Percentiles rank a stretch among this genome's conserved stretches.
Conservation (phyloP, 2,888 invertebrate species). For the Nowickia ferox region DNA sequence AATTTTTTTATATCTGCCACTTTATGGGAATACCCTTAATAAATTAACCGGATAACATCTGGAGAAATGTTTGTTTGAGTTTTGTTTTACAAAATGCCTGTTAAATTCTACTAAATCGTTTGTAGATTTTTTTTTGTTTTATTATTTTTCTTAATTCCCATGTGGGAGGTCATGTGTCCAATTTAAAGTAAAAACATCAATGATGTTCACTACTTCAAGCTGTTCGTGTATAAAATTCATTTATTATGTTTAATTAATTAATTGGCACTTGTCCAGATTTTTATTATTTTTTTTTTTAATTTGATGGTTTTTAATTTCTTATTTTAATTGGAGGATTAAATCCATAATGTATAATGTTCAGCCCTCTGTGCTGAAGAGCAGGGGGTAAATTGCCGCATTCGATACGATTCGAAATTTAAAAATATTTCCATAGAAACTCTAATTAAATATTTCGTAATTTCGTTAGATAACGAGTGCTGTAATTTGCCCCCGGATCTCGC, state of each 20-base stretch:
- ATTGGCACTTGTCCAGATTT: slow-evolving; percentile 82
- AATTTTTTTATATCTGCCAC: not conserved
- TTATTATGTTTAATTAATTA: slow-evolving; percentile 79
- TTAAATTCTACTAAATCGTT: slow-evolving; percentile 51
- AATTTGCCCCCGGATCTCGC: too few species aligned
- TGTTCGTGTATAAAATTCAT: slow-evolving; percentile 55
- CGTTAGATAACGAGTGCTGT: too few species aligned
- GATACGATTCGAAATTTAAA: too few species aligned
- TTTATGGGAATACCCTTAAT: not conserved
- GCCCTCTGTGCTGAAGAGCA: too few species aligned
- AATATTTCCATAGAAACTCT: too few species aligned
- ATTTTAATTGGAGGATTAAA: not conserved
- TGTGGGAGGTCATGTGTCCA: slow-evolving; percentile 71
- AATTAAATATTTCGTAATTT: too few species aligned
- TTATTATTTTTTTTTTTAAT: slow-evolving; percentile 48
- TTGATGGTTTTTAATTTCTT: slow-evolving; percentile 32
- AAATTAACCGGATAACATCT: slow-evolving; percentile 31
- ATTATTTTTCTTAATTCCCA: slow-evolving; percentile 26
- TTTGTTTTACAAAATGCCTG: slow-evolving; percentile 48
- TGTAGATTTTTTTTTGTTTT: slow-evolving; percentile 1
- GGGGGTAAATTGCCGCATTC: too few species aligned
- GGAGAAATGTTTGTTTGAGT: slow-evolving; percentile 38
- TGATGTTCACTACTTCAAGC: slow-evolving; percentile 40
- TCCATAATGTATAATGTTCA: too few species aligned
- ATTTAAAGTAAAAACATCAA: slow-evolving; percentile 62